Evolutionary conservation across 2,888 invertebrate species (phyloP), one percentile per base, ranked within the genome.

Genomic region (Drosophila koepferae): DNA sequence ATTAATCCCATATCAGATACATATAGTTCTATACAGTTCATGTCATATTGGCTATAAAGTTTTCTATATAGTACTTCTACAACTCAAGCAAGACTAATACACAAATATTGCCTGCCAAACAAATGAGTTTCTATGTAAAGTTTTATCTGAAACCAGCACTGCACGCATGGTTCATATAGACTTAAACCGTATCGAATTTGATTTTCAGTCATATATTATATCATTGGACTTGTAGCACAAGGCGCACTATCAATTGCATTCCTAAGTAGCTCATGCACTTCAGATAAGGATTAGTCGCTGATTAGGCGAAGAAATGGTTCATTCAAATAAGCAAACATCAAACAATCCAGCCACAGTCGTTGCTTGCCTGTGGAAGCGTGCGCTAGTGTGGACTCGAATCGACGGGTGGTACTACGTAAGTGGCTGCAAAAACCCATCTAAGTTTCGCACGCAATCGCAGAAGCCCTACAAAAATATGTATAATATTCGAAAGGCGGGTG

Each of bases 211-310:
- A 8, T 28, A 41, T 53, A 9, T 14, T 31, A 12, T 41, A 14
- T 34, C 2, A 23, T 23, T 36, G 5, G 38, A 58, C 38, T 63
- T 63, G 23, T 40, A 38, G 20, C 36, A 9, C 16, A 5, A 8
- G 14, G 10, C 20, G 9, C 20, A 38, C 16, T 56, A 67, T 62
- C 62, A 56, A 16, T 51, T 44, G 48, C 62, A 67, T 59, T 34
- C n/a, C 7, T 14, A 71, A 34, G 36, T 54, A 54, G 31, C 31
- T 20, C 16, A 46, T 62, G 80, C 65, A 80, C 71, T 80, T 46
- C 23, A 76, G 77, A 77, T 77, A 66, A 77, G 58, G 54, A n/a
- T 46, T 53, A 54, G 41, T 20, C 44, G 36, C 54, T 59, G 63
- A 80, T 77, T 62, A 76, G 12, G 4, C 18, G 12, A 20, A 20